These are phyloP conservation scores for Ptychoptera albimana DNA, from an alignment of 2,888 invertebrate genomes.

Conservation along the genomic window DNA sequence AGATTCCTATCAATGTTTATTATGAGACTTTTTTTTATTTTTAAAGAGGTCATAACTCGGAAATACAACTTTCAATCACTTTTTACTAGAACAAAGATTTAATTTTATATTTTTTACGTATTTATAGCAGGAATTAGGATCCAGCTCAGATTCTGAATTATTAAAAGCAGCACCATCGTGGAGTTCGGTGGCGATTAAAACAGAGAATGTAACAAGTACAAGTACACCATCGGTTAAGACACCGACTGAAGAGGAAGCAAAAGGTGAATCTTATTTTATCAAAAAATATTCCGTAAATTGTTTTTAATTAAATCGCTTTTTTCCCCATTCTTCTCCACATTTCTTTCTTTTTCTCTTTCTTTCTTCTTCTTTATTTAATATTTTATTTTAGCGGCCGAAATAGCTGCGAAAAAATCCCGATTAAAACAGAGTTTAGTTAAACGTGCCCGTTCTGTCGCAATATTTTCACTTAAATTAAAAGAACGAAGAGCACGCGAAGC, in stretches of 20 bases:
- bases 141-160: constrained; percentile 25
- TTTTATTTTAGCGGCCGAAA: constrained; percentile 32
- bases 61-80: no score
- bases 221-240: constrained; percentile 9
- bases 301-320: neutral
- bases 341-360: neutral
- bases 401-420: constrained; percentile 48
- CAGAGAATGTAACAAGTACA: constrained; percentile 16
- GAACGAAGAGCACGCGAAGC: constrained; percentile 66
- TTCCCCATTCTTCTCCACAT: constrained; percentile 5
- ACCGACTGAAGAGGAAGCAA: constrained; percentile 38
- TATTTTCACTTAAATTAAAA: constrained; percentile 67
- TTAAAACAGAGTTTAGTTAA: constrained; percentile 66
- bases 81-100: no score
- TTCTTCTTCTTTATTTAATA: constrained; percentile 6
- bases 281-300: neutral
- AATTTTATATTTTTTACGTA: no score
- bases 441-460: constrained; percentile 69
- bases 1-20: no score
- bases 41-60: no score
- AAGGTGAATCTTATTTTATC: constrained; percentile 23
- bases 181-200: constrained; percentile 29
- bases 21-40: no score
- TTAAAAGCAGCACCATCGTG: constrained; percentile 41
- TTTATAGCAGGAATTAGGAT: constrained; percentile 22